Percentiles rank a stretch among this genome's conserved stretches.
These are phyloP conservation scores for Hyles lineata DNA, from an alignment of 2,888 invertebrate genomes.

Conservation along the genomic window DNA sequence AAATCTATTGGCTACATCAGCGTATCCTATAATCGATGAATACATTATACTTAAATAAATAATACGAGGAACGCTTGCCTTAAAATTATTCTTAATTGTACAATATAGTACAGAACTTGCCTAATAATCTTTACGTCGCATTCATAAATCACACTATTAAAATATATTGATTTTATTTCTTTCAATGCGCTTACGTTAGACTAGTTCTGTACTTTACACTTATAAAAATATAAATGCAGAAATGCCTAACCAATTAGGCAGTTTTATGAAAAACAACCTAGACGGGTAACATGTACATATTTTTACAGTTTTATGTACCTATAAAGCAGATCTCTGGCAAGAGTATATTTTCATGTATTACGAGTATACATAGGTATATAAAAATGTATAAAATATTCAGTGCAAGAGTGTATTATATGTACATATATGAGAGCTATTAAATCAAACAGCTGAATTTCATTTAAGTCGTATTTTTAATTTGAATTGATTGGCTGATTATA, in stretches of 20 bases:
- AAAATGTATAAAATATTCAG: too few species aligned
- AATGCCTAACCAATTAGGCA: background rate
- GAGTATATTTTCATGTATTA: background rate
- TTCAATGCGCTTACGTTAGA: background rate
- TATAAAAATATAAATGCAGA: constrained; percentile 22
- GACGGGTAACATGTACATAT: background rate
- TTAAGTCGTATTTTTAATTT: too few species aligned
- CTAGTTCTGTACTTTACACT: constrained; percentile 20
- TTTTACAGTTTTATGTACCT: background rate
- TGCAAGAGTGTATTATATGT: too few species aligned
- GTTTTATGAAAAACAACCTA: too few species aligned
- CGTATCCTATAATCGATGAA: background rate
- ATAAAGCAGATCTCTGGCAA: background rate
- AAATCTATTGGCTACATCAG: constrained; percentile 8
- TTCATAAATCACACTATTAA: background rate
- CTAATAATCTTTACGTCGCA: background rate
- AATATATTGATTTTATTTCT: background rate
- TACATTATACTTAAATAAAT: constrained; percentile 7
- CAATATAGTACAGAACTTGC: constrained; percentile 4
- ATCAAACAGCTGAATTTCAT: too few species aligned
- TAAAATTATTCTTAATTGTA: constrained; percentile 7
- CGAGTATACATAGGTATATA: too few species aligned
- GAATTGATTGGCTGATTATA: too few species aligned
- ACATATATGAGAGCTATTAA: too few species aligned
- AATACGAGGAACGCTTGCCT: constrained; percentile 16